These are phyloP conservation scores for Lipotes vexillifer DNA, from an alignment of 2,113 vertebrate species.

Conservation along the genomic window DNA sequence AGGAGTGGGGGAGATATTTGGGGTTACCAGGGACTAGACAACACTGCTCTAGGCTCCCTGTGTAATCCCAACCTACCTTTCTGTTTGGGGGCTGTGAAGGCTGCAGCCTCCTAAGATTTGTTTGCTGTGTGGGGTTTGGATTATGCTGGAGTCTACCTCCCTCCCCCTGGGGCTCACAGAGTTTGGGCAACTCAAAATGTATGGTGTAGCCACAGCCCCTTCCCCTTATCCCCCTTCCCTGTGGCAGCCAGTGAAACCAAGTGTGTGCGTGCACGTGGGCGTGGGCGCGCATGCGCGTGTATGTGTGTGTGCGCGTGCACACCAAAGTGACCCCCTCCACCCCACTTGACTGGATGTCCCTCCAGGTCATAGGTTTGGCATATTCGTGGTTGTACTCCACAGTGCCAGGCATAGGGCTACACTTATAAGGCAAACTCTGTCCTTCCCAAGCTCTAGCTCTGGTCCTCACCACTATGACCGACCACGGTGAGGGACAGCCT, in stretches of 20 bases:
- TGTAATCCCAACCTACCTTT: not conserved
- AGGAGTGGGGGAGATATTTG: not conserved
- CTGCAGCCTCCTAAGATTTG: not conserved
- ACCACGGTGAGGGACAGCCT: not conserved
- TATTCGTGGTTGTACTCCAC: not conserved
- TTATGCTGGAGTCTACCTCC: not conserved
- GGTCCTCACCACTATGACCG: not conserved
- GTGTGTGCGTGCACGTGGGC: not conserved
- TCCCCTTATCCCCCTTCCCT: not conserved
- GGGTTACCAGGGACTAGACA: not conserved
- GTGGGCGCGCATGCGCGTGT: accelerated
- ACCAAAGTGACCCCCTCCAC: not conserved
- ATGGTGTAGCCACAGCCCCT: too few relatives aligned
- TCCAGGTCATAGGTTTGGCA: not conserved
- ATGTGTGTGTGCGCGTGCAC: accelerated
- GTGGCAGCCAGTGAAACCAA: not conserved
- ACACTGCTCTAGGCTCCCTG: not conserved
- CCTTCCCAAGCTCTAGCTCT: not conserved
- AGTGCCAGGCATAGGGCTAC: not conserved
- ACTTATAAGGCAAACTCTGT: not conserved
- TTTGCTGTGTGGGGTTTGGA: not conserved
- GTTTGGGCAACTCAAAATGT: not conserved
- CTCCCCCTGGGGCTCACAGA: not conserved
- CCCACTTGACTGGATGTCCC: not conserved
- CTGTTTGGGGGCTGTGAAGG: not conserved